Evolutionary conservation across 2,888 invertebrate species (phyloP), one percentile per base, ranked within the genome.

Genomic region (Unio delphinus): DNA sequence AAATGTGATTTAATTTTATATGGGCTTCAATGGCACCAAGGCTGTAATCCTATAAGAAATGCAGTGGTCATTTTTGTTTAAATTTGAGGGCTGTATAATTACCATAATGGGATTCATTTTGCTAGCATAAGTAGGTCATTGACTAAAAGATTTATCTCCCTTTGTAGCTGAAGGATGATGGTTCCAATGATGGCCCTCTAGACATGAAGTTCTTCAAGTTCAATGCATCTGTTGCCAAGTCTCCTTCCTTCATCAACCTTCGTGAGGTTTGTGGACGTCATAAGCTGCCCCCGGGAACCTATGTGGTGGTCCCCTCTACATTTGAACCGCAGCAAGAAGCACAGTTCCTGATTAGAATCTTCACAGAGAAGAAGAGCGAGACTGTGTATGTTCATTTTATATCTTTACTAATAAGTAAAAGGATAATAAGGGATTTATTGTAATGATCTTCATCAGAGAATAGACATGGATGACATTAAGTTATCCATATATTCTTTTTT

Each of bases 301-400:
- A 99, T 91, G 95, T 96, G 85, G 95, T 99, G 83, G 94, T 99
- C 68, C 99, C 99, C 4, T 97, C 98, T 62, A 98, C 99, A 0
- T 99, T 98, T 90, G 98, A 99, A 80, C 96, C 98, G 0, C 94
- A 97, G 80, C 95, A 98, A 87, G 97, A 98, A 87, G 99, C 97
- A 55, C 97, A 99, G 90, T 99, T 98, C 90, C 92, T 99, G 78
- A 92, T 99, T 67, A 92, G 99, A 83, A 95, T 98, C 78, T 99
- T 97, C 94, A 95, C 97, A 55, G 99, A 99, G 91, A 95, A 91
- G 75, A 79, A 84, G 26, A 86, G 85, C 68, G 68, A 76, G 18
- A 78, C 88, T 57, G 70, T 73, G 89, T 89, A 75, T 80, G 87
- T 79, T n/a, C 45, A 20, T 26, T 59, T 23, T 61, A n/a, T 30